A percentile compares a stretch with the other conserved stretches of the same genome.
These are phyloP conservation scores for Cyprinodon brontotheroides DNA, from an alignment of 2,113 vertebrate genomes.

Conservation along the genomic window DNA sequence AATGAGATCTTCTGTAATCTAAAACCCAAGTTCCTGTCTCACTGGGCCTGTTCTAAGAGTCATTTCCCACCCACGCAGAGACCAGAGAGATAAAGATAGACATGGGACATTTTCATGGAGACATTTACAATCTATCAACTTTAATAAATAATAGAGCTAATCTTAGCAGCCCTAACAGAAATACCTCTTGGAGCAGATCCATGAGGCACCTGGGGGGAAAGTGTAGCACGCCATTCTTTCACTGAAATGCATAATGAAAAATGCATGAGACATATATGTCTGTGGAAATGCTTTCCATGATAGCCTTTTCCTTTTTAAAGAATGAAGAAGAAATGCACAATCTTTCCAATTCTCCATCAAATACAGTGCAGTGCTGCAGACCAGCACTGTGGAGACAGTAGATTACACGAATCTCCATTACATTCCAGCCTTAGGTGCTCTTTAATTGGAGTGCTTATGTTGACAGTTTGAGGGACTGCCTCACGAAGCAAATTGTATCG, in stretches of 20 bases:
- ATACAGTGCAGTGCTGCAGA: not conserved
- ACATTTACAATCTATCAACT: constrained; percentile 40
- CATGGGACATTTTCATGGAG: constrained; percentile 16
- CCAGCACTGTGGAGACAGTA: not conserved
- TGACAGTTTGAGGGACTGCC: not conserved
- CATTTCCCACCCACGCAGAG: not conserved
- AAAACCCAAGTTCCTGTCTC: not conserved
- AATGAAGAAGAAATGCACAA: constrained; percentile 19
- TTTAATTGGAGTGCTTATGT: not conserved
- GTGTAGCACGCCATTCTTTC: constrained; percentile 19
- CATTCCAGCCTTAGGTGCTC: not conserved
- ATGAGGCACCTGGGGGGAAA: not conserved
- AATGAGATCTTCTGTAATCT: not conserved
- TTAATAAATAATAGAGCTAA: constrained; percentile 61
- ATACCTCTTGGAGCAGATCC: not conserved
- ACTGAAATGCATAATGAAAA: constrained; percentile 45
- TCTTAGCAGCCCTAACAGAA: constrained; percentile 30
- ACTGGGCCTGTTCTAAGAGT: not conserved
- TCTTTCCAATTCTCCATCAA: not conserved
- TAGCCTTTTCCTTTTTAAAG: constrained; percentile 19
- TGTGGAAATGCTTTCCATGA: constrained; percentile 27
- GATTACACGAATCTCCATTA: not conserved
- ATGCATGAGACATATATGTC: constrained; percentile 39
- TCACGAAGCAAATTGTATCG: not conserved
- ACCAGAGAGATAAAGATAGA: constrained; percentile 35